Evolutionary conservation across 2,113 vertebrate species (phyloP).

Genomic region (Bubalus kerabau): DNA sequence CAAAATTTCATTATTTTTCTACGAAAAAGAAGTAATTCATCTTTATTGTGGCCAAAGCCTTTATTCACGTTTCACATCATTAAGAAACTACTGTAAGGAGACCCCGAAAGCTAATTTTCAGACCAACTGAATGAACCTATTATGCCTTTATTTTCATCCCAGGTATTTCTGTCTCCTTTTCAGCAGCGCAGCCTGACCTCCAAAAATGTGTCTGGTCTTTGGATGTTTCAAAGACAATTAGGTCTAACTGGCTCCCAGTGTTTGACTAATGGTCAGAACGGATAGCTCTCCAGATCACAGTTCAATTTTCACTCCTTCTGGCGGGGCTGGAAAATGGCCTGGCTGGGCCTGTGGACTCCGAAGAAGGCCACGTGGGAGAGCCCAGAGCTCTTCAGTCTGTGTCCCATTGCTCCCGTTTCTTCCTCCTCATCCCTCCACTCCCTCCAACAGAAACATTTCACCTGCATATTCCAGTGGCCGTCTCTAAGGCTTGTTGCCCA

Average conservation of each 20-base stretch:
- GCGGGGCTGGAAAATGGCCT: neutral
- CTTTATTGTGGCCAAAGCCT: slow-evolving; percentile 87
- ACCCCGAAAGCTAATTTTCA: slow-evolving; percentile 70
- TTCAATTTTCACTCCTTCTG: slow-evolving; percentile 1
- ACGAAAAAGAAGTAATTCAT: slow-evolving; percentile 82
- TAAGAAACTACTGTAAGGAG: slow-evolving; percentile 70
- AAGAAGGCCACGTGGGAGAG: neutral
- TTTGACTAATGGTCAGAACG: neutral
- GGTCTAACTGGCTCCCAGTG: neutral
- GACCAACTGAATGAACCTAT: slow-evolving; percentile 34
- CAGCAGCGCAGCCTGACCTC: slow-evolving; percentile 22
- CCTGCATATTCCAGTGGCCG: neutral
- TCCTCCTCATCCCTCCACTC: neutral
- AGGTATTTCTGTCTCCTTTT: slow-evolving; percentile 13
- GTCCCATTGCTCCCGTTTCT: neutral
- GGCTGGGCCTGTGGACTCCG: neutral
- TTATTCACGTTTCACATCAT: slow-evolving; percentile 71
- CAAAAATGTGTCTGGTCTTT: neutral
- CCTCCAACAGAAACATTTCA: neutral
- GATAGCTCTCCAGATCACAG: neutral
- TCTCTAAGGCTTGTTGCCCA: neutral
- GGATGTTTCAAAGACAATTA: slow-evolving; percentile 28
- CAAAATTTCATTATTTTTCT: slow-evolving; percentile 82
- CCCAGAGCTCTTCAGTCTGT: neutral
- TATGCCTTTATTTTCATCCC: slow-evolving; percentile 48